Evolutionary conservation across 2,888 invertebrate species (phyloP).

Genomic region (Ichneumon xanthorius): DNA sequence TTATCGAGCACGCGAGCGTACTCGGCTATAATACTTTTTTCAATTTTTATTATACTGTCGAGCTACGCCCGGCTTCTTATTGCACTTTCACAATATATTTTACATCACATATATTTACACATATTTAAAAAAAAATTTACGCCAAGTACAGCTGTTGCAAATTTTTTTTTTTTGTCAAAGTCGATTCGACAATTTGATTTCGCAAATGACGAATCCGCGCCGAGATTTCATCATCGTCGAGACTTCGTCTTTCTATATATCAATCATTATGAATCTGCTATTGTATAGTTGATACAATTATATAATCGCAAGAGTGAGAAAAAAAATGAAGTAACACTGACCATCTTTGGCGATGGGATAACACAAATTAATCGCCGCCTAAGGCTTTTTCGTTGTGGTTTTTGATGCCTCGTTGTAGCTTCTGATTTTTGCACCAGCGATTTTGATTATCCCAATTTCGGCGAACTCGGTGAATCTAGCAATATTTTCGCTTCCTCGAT

Average conservation of each 20-base stretch:
- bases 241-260: neutral
- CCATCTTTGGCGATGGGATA: too few species aligned
- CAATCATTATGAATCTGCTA: neutral
- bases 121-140: neutral
- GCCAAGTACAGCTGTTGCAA: slow-evolving; percentile 16
- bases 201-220: neutral
- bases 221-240: neutral
- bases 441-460: neutral
- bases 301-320: neutral
- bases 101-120: neutral
- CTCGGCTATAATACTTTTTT: slow-evolving; percentile 35
- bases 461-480: neutral
- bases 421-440: neutral
- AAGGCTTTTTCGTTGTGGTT: neutral
- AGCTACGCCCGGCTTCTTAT: slow-evolving; percentile 64
- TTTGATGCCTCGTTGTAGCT: neutral
- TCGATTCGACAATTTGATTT: neutral
- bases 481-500: slow-evolving; percentile 1
- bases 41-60: slow-evolving; percentile 14
- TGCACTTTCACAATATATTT: slow-evolving; percentile 60
- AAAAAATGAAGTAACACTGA: neutral
- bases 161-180: slow-evolving; percentile 13
- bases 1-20: slow-evolving; percentile 62
- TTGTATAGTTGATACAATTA: neutral
- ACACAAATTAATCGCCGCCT: too few species aligned